Base-by-base conservation (phyloP, 2,113 vertebrate species). In the Mellivora capensis region DNA sequence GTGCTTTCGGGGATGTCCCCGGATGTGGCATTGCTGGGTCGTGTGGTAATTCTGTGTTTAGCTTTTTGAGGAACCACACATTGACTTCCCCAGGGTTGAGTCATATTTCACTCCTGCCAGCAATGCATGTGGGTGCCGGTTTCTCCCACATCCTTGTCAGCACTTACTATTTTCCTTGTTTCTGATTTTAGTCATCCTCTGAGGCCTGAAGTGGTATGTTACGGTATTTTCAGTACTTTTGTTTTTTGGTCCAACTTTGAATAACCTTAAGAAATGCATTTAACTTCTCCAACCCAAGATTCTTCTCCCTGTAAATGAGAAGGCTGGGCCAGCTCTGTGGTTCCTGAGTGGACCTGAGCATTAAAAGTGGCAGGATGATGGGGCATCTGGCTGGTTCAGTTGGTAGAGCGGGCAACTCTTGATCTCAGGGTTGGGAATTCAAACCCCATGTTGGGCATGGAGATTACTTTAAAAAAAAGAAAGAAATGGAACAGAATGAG, bases 81-180 rank as follows among this genome's bases (percentile, higher is more conserved):
- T 14, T n/a, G 25, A 11, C 81, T 17, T 42, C 10, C 42, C 42
- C 15, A 34, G 79, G 29, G 2, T 59, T 10, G 34, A 10, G 13
- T 47, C n/a, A 17, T 42, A 42, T 67, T 59, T 37, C 11, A 7
- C 87, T 42, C 23, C 21, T 17, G 7, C 42, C 69, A 44, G 61
- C 14, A 20, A 13, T 49, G 12, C 4, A 1, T 0, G 1, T 31
- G 71, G n/a, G 27, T 62, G 62, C 67, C 13, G 6, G 1, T 79
- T 87, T 74, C 27, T 69, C 52, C 82, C 77, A n/a, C 13, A 12
- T 42, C 47, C 44, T 79, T 7, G 7, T 34, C 44, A 29, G 42
- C 25, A 44, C 34, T 52, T 31, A 23, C 17, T 37, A 11, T 20
- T 89, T 69, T 74, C 62, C 34, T 12, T 29, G n/a, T 84, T 83